A percentile compares a stretch with the other conserved stretches of the same genome.
These are phyloP conservation scores for Probosciger aterrimus DNA, from an alignment of 2,113 vertebrate species.

Conservation along the genomic window DNA sequence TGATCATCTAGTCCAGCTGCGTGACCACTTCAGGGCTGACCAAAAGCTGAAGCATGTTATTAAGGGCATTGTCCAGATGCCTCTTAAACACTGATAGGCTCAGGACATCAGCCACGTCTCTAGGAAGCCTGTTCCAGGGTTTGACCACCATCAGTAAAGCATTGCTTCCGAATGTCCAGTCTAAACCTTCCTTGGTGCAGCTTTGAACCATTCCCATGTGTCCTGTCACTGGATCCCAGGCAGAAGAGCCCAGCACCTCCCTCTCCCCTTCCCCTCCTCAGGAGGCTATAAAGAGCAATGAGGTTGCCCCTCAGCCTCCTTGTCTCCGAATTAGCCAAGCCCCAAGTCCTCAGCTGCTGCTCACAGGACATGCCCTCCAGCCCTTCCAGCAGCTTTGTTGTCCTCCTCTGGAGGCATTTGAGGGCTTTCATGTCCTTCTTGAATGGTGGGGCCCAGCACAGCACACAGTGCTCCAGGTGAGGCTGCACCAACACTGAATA, in stretches of 20 bases:
- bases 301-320: not conserved
- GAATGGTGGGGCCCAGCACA: not conserved
- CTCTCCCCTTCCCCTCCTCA: not conserved
- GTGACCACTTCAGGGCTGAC: not conserved
- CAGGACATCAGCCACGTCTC: accelerated
- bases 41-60: not conserved
- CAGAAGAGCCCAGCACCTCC: not conserved
- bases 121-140: not conserved
- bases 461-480: not conserved
- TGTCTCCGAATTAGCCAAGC: not conserved
- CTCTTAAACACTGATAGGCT: not conserved
- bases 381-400: not conserved
- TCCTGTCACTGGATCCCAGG: not conserved
- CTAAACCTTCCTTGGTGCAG: not conserved
- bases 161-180: not conserved
- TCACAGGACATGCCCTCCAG: not conserved
- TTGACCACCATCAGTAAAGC: not conserved
- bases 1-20: not conserved
- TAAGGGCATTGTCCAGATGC: not conserved
- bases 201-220: not conserved
- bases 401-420: not conserved
- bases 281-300: not conserved
- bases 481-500: not conserved
- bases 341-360: not conserved
- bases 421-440: not conserved